Base-by-base conservation (phyloP, 1,140 invertebrate genomes). In the Leptinotarsa undecemlineata region DNA sequence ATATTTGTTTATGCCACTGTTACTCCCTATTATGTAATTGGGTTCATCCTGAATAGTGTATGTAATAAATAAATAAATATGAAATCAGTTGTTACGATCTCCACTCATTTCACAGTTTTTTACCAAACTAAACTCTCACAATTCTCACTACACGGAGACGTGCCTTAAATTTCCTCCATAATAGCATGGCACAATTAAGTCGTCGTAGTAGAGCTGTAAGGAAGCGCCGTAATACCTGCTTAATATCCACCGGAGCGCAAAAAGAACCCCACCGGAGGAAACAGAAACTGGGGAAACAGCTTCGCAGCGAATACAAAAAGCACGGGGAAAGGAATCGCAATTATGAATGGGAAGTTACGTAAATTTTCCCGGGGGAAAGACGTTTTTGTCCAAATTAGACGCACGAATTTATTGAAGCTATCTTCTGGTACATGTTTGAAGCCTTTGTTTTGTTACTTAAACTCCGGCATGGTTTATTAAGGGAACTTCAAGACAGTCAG, bases 281-380 rank as follows among this genome's bases (percentile, higher is more conserved):
- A 68, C n/a, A 68, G 23, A 68, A 47, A 68, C 23, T 19, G 42
- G 42, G 4, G 62, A 64, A 64, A 17, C 66, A 68, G 23, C 33
- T 42, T 42, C 11, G 13, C 23, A 15, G 4, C 33, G 15, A 47
- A 33, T 68, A 3, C 66, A 68, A 33, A 57, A 4, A 57, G 51
- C 51, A 57, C 13, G 51, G n/a, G 26, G 42, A 68, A 68, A 33
- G 42, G 66, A 68, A 68, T 68, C 33, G 66, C 19, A 48, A 68
- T 68, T 68, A 68, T 68, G 42, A 68, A 68, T 68, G 66, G 66
- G 66, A 47, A 68, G 66, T 26, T 68, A 68, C 33, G 42, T 68
- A 68, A 68, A 68, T 68, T 68, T 47, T 17, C 23, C 66, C 23
- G 23, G 66, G 42, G 66, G 33, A 19, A 68, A 19, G 19, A 68